Base-by-base conservation (phyloP, 1,140 invertebrate species). In the Gryon sp. region DNA sequence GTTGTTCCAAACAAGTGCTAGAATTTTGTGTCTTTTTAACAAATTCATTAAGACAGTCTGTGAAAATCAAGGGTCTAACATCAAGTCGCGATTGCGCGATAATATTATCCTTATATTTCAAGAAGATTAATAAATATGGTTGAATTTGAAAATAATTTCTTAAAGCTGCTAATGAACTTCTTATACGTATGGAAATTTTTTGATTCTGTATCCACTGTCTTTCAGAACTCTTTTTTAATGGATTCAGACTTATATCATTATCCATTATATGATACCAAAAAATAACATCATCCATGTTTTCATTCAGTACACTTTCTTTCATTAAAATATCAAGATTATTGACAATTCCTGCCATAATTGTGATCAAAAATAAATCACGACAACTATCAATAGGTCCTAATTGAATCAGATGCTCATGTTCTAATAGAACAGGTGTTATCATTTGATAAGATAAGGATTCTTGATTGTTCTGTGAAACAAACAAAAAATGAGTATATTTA, bases 371-470 rank as follows among this genome's bases (percentile, higher is more conserved):
- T 57, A 86, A 70, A 30, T 85, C 79, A 18, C 76, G 65, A 45
- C 83, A 88, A 32, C 38, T 76, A 4, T 80, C 60, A 53, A 82
- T 8, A 15, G 86, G 77, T 0, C 86, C 86, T 20, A 89, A 72
- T 60, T 88, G 87, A 65, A 89, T 87, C n/a, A 89, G 63, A 52
- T 78, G 77, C 38, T 88, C 85, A 28, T 89, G 78, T 32, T 76
- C 50, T 22, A 85, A 26, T 11, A 87, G 70, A 60, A 73, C 57
- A 24, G 86, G 85, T 52, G 48, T 45, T 55, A 82, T 41, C 22
- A 45, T 36, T 59, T 55, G 52, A 45, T 69, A 63, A 55, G 36
- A 52, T 69, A 60, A 66, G 38, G 0, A 4, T 18, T 70, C 57
- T 34, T 43, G 66, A 48, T 70, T 70, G 18, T 57, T 48, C 69